Evolutionary conservation across 2,888 invertebrate genomes (phyloP), one percentile per base, ranked within the genome.

Genomic region (Drosophila flavopinicola): DNA sequence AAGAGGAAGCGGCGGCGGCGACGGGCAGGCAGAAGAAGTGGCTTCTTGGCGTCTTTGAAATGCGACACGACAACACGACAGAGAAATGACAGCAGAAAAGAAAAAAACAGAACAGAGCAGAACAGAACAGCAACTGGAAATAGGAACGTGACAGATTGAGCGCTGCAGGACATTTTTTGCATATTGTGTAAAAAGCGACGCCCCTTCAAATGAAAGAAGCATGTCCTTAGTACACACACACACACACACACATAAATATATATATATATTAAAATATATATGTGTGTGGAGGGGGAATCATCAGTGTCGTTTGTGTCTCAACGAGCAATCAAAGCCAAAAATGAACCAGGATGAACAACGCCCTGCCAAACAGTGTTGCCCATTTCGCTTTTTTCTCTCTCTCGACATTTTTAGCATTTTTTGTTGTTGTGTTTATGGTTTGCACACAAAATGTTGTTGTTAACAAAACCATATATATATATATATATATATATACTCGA

Each of bases 141-240:
- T 41, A 68, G 60, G 54, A 74, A 74, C 74, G 65, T 68, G 78
- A 82, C 82, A 77, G 69, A 69, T 77, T 75, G 54, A 61, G 45
- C 58, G 66, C 82, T 78, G 78, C 76, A 82, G 77, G 78, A 77
- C 58, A 77, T 82, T 58, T 66, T 63, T 42, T 35, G 37, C 61
- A 54, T 65, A 49, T 48, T 65, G 41, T 39, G n/a, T 20, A 20
- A 48, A 48, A 44, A 58, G 25, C 32, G 32, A 48, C 52, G 37
- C 42, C 49, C 33, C 38, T 33, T 48, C 44, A 39, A 66, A 54
- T 20, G n/a, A 47, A 38, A 30, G 29, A 58, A 65, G 37, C 20
- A 61, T 42, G 49, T 47, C 24, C 47, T 41, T 9, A 25, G 20
- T 11, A 45, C 44, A 25, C 24, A 49, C 24, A 15, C 24, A 47